These are phyloP conservation scores for Prolemur simus DNA, from an alignment of 2,113 vertebrate genomes.

Conservation along the genomic window DNA sequence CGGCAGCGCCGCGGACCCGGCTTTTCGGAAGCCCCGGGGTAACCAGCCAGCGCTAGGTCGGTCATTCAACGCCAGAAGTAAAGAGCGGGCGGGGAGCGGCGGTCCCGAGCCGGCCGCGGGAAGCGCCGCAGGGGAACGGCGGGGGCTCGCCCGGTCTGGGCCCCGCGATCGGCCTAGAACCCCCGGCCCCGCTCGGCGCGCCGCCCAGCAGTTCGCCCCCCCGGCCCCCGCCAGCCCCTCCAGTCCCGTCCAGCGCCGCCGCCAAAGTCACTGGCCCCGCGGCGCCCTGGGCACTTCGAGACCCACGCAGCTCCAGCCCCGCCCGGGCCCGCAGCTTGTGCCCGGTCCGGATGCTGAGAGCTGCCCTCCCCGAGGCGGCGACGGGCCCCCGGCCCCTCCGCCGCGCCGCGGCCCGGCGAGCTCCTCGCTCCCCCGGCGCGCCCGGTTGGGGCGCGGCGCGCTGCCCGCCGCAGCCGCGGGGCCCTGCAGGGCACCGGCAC, in stretches of 20 bases:
- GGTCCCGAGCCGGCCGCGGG: fast-evolving
- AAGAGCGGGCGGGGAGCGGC: neutral
- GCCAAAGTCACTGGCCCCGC: neutral
- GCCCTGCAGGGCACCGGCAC: neutral
- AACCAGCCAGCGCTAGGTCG: neutral
- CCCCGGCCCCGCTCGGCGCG: neutral
- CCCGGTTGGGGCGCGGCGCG: neutral
- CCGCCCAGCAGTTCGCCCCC: neutral
- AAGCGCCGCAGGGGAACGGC: neutral
- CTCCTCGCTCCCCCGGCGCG: neutral
- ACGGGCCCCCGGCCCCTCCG: neutral
- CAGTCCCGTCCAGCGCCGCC: neutral
- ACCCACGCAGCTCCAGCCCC: neutral
- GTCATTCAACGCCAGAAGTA: neutral
- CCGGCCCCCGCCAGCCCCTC: neutral
- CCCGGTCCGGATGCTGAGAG: neutral
- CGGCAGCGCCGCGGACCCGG: neutral
- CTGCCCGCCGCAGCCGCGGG: neutral
- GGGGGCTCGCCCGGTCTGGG: neutral
- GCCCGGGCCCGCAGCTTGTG: fast-evolving
- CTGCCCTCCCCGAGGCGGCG: neutral
- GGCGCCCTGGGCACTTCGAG: neutral
- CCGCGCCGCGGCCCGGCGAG: neutral
- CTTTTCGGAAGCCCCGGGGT: neutral
- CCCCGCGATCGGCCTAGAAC: neutral